phyloP scores from a whole-genome alignment of 2,888 invertebrate genomes.

The Eupithecia exiguata region DNA sequence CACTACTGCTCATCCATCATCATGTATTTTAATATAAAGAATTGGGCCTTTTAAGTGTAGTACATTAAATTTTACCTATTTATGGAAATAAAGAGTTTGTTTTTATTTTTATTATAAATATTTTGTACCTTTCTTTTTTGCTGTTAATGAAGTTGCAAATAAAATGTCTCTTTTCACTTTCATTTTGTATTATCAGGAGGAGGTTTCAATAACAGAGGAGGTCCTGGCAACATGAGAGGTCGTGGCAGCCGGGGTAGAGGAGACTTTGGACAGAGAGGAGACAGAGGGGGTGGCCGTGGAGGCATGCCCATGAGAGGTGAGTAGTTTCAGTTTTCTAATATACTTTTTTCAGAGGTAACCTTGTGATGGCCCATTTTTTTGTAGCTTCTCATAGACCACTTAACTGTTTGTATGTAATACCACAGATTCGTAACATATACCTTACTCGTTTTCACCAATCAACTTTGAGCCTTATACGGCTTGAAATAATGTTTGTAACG shows the following conservation, averaged over 20 bases:
- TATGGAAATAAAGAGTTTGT: no score
- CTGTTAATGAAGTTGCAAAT: background rate
- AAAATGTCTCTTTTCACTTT: background rate
- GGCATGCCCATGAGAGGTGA: slow-evolving; percentile 79
- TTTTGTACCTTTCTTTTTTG: background rate
- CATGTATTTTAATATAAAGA: no score
- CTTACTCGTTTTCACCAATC: no score
- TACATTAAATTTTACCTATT: no score
- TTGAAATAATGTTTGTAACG: no score
- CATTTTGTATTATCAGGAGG: slow-evolving; percentile 56
- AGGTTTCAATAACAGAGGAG: slow-evolving; percentile 73
- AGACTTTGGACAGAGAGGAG: slow-evolving; percentile 72
- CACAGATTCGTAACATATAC: no score
- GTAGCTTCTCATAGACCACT: background rate
- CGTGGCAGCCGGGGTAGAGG: slow-evolving; percentile 74
- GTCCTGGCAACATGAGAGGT: slow-evolving; percentile 74
- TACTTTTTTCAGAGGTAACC: background rate
- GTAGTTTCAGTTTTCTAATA: background rate
- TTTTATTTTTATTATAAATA: no score
- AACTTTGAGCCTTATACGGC: no score
- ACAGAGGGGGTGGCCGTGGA: slow-evolving; percentile 70
- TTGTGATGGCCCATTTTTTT: background rate
- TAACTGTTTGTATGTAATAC: background rate
- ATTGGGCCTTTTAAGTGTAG: no score
- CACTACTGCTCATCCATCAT: no score